A percentile compares a stretch with the other conserved stretches of the same genome.
Conservation (phyloP, 2,113 vertebrate species). For the Callaeas wilsoni region DNA sequence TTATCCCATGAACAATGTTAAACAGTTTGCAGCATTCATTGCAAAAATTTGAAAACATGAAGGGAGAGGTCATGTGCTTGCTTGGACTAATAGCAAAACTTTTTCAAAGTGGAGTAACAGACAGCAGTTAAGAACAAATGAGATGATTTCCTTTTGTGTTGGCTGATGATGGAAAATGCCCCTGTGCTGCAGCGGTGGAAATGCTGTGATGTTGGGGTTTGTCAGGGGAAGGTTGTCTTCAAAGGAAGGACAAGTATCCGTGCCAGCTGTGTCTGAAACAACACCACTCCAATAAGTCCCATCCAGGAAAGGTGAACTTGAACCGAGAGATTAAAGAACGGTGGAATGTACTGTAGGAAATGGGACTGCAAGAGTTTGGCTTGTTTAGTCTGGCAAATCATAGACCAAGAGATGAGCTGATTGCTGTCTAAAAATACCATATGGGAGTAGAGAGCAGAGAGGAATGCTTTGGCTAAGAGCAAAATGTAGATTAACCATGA, state of each 20-base stretch:
- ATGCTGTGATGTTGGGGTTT: not conserved
- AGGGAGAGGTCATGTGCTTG: not conserved
- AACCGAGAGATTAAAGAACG: rapidly evolving
- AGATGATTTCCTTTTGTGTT: not conserved
- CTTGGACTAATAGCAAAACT: not conserved
- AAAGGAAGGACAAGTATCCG: not conserved
- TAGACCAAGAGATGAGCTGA: not conserved
- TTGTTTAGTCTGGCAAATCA: conserved; percentile 25
- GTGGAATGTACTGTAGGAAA: not conserved
- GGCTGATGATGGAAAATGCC: not conserved
- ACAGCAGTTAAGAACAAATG: not conserved
- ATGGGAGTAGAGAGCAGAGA: not conserved
- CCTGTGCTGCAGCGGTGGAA: not conserved
- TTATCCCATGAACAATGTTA: not conserved
- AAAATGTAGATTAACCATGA: not conserved
- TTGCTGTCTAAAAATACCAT: not conserved
- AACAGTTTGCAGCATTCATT: not conserved
- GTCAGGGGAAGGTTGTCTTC: not conserved
- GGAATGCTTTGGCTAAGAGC: not conserved
- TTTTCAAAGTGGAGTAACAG: not conserved
- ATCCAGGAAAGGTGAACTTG: not conserved
- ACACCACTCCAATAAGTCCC: not conserved
- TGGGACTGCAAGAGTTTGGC: not conserved
- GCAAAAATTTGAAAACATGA: not conserved
- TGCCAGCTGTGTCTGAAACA: not conserved